Evolutionary conservation across 2,888 invertebrate species (phyloP).

Genomic region (Disparrhopalites patrizii): DNA sequence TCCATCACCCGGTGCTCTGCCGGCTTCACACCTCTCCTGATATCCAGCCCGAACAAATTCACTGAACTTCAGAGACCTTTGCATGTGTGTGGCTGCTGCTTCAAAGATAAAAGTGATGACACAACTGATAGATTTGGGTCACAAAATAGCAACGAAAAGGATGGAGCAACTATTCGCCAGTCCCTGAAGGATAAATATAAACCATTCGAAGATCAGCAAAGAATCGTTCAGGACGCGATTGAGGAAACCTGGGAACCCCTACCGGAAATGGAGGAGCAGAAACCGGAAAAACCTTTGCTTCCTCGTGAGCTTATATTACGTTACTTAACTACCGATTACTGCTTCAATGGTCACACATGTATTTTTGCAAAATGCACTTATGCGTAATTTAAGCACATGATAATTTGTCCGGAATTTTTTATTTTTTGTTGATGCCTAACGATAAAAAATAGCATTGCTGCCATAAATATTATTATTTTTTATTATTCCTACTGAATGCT

Average conservation of each 20-base stretch:
- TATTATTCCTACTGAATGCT: too few species aligned
- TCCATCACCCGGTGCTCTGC: too few species aligned
- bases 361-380: too few species aligned
- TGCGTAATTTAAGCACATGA: neutral
- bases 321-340: too few species aligned
- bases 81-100: neutral
- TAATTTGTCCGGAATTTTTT: neutral
- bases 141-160: neutral
- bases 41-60: too few species aligned
- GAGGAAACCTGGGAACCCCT: slow-evolving; percentile 43
- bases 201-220: slow-evolving; percentile 37
- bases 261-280: slow-evolving; percentile 3
- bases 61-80: too few species aligned
- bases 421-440: too few species aligned
- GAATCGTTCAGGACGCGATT: slow-evolving; percentile 43
- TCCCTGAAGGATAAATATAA: slow-evolving; percentile 34
- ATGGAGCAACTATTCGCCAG: slow-evolving; percentile 1
- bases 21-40: too few species aligned
- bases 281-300: neutral
- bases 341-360: too few species aligned
- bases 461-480: too few species aligned
- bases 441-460: too few species aligned
- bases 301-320: too few species aligned
- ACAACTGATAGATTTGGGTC: neutral
- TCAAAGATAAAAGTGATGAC: neutral